A percentile compares a stretch with the other conserved stretches of the same genome.
Evolutionary conservation across 2,888 invertebrate genomes (phyloP).

Genomic region (Coenonympha arcania): DNA sequence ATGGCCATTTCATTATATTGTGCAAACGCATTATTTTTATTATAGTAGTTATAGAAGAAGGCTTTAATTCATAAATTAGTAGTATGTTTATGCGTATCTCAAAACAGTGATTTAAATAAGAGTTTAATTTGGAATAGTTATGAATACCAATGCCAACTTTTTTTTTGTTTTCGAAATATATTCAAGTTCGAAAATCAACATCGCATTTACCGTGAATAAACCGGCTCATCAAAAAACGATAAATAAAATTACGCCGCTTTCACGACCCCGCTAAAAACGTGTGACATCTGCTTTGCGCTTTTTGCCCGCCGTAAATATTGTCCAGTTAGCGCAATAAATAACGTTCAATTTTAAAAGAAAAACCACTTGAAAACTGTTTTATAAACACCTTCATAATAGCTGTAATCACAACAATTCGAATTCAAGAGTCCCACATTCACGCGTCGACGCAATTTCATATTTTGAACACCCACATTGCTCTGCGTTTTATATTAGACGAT

Average conservation of each 20-base stretch:
- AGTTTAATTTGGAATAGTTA: not conserved
- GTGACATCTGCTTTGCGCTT: constrained; percentile 54
- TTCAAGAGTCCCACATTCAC: constrained; percentile 59
- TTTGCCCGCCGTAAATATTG: constrained; percentile 58
- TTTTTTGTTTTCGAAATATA: constrained; percentile 1
- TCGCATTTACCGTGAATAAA: constrained; percentile 37
- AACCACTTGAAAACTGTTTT: constrained; percentile 32
- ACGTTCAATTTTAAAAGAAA: constrained; percentile 30
- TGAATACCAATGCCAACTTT: not conserved
- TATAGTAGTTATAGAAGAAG: too few species aligned
- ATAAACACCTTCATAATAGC: constrained; percentile 43
- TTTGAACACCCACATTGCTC: constrained; percentile 71
- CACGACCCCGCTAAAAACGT: constrained; percentile 50
- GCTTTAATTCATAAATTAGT: too few species aligned
- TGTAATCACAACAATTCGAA: constrained; percentile 38
- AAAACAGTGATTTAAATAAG: too few species aligned
- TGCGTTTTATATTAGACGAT: constrained; percentile 29
- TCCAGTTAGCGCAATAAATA: constrained; percentile 45
- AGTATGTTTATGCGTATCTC: not conserved
- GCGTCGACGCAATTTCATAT: constrained; percentile 65
- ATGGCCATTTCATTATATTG: constrained; percentile 15
- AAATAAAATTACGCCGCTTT: constrained; percentile 69
- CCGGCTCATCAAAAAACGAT: constrained; percentile 68
- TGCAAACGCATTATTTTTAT: not conserved
- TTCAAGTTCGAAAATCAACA: constrained; percentile 22